Base-by-base conservation (phyloP, 2,888 invertebrate species). In the Cyaniris semiargus region DNA sequence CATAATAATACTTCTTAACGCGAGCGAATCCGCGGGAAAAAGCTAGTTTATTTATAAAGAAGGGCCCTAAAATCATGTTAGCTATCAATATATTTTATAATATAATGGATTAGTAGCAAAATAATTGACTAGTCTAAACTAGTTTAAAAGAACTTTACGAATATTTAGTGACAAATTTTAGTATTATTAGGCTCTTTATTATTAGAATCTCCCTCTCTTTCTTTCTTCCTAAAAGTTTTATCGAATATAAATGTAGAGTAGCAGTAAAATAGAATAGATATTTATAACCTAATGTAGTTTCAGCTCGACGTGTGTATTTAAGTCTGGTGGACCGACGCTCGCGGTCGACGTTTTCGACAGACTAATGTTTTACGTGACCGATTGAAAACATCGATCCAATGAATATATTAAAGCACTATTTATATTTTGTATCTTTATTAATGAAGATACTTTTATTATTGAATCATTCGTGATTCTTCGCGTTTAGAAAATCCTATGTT, bases 331-430 rank as follows among this genome's bases (percentile, higher is more conserved):
- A 1, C 66, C 18, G 66, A 27, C 15, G 66, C 27, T 31, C 27
- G 66, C 18, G 27, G 66, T 66, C 27, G 27, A 66, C 27, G 60
- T 66, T 66, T 66, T 66, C 27, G 66, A 31, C 6, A 31, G 66
- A 66, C 66, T 66, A 66, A 66, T 66, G 31, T 66, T 15, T 66
- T 66, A 66, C 66, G 66, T 66, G 66, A 27, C 66, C 27, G 66
- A 66, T 66, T 15, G 18, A 66, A 18, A 27, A 27, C 27, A 66
- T 66, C 66, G 66, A 66, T 23, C 10, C 13, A 60, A 60, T 60
- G 60, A 60, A 23, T 60, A 60, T 23, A 60, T 60, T 60, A 10
- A 60, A 60, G 23, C 23, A 23, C 23, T 23, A 23, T 60, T 60
- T 60, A 60, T 60, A 23, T 60, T 23, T 1, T 10, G 3, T 23